These are phyloP conservation scores for Stratiomys singularior DNA, from an alignment of 2,888 invertebrate genomes.

Conservation along the genomic window DNA sequence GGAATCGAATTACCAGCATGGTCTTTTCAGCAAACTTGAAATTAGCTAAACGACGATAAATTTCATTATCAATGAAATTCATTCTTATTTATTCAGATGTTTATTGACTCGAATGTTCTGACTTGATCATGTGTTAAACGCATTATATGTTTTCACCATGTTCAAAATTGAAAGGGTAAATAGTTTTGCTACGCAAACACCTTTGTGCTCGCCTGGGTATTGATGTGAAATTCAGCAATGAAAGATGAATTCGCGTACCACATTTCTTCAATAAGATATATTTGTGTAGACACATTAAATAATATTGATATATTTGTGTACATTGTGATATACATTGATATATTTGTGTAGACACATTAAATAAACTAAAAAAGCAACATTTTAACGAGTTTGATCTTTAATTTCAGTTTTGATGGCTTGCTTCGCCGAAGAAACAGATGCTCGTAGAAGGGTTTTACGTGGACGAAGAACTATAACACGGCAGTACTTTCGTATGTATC, in stretches of 20 bases:
- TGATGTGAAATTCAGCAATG: too few species aligned
- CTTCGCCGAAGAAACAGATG: conserved; percentile 78
- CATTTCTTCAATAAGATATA: too few species aligned
- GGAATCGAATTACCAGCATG: background rate
- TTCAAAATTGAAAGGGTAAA: conserved; percentile 18
- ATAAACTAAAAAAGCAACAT: too few species aligned
- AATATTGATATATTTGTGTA: too few species aligned
- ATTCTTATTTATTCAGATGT: background rate
- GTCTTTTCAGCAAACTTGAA: background rate
- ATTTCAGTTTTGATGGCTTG: conserved; percentile 74
- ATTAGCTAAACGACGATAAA: conserved; percentile 19
- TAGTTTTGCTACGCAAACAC: background rate
- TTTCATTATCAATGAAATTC: background rate
- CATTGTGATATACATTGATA: too few species aligned
- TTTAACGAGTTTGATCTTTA: too few species aligned
- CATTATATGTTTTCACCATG: background rate
- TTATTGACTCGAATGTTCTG: background rate
- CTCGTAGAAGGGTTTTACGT: conserved; percentile 79
- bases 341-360: too few species aligned
- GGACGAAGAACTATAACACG: conserved; percentile 83
- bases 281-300: too few species aligned
- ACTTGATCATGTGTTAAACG: conserved; percentile 6
- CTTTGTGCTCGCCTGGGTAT: too few species aligned
- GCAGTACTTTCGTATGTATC: conserved; percentile 79
- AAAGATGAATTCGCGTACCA: too few species aligned